These are phyloP conservation scores for Argyresthia albistria DNA, from an alignment of 2,888 invertebrate species.

Conservation along the genomic window DNA sequence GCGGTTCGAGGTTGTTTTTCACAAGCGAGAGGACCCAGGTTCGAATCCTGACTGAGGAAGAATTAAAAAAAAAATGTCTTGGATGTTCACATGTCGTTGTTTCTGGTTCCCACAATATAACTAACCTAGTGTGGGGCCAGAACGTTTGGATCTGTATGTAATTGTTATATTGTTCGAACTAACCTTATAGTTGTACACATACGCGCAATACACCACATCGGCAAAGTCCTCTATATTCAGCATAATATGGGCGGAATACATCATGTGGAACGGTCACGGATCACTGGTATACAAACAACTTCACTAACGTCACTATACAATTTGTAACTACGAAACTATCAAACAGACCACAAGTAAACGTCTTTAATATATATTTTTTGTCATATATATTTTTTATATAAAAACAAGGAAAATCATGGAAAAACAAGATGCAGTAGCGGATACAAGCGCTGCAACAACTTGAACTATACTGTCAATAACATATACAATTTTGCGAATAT, in stretches of 20 bases:
- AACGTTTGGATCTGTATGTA: too few species aligned
- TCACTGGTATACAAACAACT: constrained; percentile 6
- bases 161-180: too few species aligned
- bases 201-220: constrained; percentile 59
- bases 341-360: background rate
- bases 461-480: background rate
- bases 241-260: constrained; percentile 48
- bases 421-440: background rate
- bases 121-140: too few species aligned
- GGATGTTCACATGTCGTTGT: too few species aligned
- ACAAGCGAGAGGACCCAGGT: too few species aligned
- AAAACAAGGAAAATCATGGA: background rate
- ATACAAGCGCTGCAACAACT: background rate
- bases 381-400: background rate
- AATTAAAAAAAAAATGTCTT: too few species aligned
- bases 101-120: too few species aligned
- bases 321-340: background rate
- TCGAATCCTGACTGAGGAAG: too few species aligned
- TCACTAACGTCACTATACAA: background rate
- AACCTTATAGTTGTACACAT: constrained; percentile 12
- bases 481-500: background rate
- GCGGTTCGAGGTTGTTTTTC: too few species aligned
- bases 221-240: constrained; percentile 51
- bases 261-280: constrained; percentile 18
- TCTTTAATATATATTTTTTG: background rate